Evolutionary conservation across 2,888 invertebrate species (phyloP).

Genomic region (Oscheius sp.): DNA sequence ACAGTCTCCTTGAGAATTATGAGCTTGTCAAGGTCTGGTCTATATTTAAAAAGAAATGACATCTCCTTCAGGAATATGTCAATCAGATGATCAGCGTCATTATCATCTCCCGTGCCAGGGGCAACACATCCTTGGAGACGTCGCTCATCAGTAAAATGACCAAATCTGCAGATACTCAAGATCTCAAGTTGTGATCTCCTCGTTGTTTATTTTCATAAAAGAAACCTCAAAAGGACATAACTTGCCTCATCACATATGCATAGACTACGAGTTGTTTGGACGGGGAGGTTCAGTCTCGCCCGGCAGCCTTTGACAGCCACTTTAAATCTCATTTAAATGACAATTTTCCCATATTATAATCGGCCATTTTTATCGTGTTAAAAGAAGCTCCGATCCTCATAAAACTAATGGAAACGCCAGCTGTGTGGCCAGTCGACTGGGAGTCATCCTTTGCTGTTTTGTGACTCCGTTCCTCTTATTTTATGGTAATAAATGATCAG

Average conservation of each 20-base stretch:
- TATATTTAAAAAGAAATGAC: neutral
- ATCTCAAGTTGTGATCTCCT: constrained; percentile 27
- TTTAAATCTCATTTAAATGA: too few species aligned
- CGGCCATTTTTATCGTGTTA: too few species aligned
- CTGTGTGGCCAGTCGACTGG: neutral
- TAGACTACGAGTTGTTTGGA: too few species aligned
- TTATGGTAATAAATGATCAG: neutral
- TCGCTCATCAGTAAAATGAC: constrained; percentile 37
- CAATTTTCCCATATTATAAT: too few species aligned
- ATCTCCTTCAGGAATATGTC: constrained; percentile 34
- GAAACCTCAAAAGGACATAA: neutral
- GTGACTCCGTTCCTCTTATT: neutral
- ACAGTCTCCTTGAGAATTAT: constrained; percentile 77
- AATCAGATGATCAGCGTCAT: constrained; percentile 38
- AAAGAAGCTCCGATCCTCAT: constrained; percentile 1
- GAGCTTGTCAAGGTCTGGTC: constrained; percentile 61
- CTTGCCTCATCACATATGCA: too few species aligned
- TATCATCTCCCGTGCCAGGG: neutral
- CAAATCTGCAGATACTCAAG: constrained; percentile 24
- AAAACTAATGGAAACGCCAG: constrained; percentile 27
- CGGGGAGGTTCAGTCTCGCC: too few species aligned
- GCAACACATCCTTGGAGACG: constrained; percentile 35
- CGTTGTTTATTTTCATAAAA: neutral
- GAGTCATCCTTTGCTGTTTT: neutral
- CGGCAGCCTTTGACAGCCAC: too few species aligned